Percentiles rank a stretch among this genome's conserved stretches.
These are phyloP conservation scores for Vultur gryphus DNA, from an alignment of 2,797 vertebrate species.

Conservation along the genomic window DNA sequence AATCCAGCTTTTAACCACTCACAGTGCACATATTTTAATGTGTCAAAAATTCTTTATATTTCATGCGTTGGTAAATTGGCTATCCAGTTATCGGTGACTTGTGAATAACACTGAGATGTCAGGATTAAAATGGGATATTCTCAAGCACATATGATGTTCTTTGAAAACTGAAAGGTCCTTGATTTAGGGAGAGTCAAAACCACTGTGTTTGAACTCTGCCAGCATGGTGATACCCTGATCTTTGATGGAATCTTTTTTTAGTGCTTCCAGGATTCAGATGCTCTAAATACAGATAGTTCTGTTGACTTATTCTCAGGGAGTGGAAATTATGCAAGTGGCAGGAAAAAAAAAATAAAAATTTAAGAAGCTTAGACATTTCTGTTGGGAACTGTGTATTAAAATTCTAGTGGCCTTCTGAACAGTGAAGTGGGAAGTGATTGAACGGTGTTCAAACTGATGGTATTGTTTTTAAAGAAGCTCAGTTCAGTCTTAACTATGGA, in stretches of 20 bases:
- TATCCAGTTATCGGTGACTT: not conserved
- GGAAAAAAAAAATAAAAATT: not conserved
- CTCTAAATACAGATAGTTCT: not conserved
- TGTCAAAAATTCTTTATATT: not conserved
- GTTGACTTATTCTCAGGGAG: not conserved
- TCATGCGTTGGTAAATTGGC: not conserved
- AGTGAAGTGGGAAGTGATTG: not conserved
- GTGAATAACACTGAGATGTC: not conserved
- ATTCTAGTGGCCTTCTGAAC: constrained; percentile 3
- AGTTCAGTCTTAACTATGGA: constrained; percentile 16
- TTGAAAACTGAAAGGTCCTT: not conserved
- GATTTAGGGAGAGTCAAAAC: not conserved
- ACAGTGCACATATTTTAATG: not conserved
- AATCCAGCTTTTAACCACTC: not conserved
- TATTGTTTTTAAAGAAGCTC: constrained; percentile 33
- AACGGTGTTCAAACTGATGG: not conserved
- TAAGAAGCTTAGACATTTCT: not conserved
- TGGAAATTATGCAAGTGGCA: not conserved
- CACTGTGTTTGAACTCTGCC: not conserved
- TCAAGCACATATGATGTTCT: not conserved
- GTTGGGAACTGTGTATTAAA: not conserved
- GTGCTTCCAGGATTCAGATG: not conserved
- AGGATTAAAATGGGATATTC: not conserved
- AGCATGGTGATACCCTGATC: not conserved
- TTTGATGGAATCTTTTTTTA: not conserved